These are phyloP conservation scores for Phrynosoma blainvillii DNA, from an alignment of 2,113 vertebrate genomes.

Conservation along the genomic window DNA sequence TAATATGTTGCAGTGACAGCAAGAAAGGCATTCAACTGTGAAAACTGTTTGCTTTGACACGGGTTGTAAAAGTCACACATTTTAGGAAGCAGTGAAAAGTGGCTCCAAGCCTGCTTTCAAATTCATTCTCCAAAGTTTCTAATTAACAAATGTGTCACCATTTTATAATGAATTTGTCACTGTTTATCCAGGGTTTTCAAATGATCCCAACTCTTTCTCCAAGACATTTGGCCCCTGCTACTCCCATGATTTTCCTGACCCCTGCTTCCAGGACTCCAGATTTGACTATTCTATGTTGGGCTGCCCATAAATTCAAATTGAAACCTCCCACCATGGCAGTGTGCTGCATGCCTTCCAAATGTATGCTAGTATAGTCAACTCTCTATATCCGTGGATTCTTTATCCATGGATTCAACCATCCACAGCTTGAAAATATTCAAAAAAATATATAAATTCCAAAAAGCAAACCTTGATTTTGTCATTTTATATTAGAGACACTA, in stretches of 20 bases:
- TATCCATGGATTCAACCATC: no score
- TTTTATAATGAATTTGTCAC: neutral
- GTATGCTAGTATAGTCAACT: no score
- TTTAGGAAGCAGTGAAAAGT: neutral
- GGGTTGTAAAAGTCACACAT: neutral
- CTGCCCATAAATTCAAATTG: neutral
- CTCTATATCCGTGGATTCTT: no score
- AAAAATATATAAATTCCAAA: no score
- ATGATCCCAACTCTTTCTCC: no score
- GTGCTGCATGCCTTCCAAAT: neutral
- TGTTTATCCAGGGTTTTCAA: neutral
- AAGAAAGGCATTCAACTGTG: slow-evolving; percentile 13
- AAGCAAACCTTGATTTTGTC: no score
- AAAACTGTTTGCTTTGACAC: neutral
- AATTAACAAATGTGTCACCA: neutral
- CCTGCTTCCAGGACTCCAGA: neutral
- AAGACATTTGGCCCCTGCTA: neutral
- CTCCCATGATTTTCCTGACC: no score
- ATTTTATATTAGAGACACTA: no score
- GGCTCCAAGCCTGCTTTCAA: neutral
- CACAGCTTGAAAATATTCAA: no score
- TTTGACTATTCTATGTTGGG: neutral
- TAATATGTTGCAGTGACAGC: neutral
- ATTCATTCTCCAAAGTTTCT: neutral
- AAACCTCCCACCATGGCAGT: neutral